These are phyloP conservation scores for Falco concolor DNA, from an alignment of 2,797 vertebrate genomes.

Conservation along the genomic window DNA sequence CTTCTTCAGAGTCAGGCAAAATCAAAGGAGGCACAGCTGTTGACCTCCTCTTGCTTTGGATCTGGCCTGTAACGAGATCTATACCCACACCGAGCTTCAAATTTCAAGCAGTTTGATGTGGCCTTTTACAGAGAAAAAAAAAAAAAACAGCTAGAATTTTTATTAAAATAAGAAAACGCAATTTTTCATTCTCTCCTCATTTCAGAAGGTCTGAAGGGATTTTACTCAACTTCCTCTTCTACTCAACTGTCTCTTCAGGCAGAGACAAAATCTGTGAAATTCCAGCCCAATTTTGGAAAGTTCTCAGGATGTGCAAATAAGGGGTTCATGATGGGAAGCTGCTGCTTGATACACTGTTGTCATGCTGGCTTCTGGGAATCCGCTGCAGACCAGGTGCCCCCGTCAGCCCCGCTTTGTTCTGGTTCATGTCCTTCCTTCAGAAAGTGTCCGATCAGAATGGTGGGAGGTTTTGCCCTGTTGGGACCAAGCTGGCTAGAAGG, in stretches of 20 bases:
- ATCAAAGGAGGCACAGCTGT: neutral
- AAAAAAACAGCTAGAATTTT: neutral
- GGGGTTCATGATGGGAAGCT: neutral
- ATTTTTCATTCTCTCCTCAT: conserved; percentile 34
- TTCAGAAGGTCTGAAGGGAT: conserved; percentile 36
- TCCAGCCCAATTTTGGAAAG: conserved; percentile 19
- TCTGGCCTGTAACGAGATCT: neutral
- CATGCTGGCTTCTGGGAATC: neutral
- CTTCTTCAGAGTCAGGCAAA: conserved; percentile 1
- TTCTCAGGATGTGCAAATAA: neutral
- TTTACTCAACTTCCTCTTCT: conserved; percentile 56
- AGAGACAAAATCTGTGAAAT: conserved; percentile 40
- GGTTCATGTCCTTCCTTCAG: neutral
- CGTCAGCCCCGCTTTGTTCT: neutral
- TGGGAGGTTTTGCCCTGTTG: neutral
- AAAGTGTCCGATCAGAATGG: neutral
- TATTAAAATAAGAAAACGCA: conserved; percentile 28
- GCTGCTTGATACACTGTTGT: neutral
- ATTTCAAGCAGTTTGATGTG: conserved; percentile 34
- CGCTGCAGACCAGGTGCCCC: neutral
- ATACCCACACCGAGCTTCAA: neutral
- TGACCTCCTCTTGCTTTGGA: conserved; percentile 7
- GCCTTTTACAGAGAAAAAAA: conserved; percentile 9
- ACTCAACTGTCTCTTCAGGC: conserved; percentile 58
- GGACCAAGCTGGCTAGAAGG: neutral